Conservation (phyloP, 53 echinoderm and acorn worm species). For the Patiria pectinifera region DNA sequence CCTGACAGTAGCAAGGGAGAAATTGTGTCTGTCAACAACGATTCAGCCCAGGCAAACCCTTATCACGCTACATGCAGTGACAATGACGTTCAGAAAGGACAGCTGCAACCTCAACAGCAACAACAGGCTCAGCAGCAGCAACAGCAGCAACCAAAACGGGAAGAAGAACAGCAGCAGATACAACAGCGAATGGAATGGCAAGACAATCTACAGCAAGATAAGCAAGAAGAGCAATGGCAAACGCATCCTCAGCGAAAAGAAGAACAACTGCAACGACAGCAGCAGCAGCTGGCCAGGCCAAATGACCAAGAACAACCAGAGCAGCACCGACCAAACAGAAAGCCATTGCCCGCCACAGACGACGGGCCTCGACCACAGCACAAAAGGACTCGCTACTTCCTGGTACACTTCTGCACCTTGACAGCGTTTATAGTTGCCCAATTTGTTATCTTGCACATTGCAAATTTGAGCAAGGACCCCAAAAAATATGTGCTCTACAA, state of each 20-base stretch:
- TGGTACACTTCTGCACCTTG: constrained; percentile 43
- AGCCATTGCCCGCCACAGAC: background rate
- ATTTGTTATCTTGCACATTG: background rate
- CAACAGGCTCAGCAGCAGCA: background rate
- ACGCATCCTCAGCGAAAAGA: background rate
- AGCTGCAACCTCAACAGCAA: constrained; percentile 14
- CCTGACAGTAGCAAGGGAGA: background rate
- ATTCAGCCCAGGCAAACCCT: background rate
- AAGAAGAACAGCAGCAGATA: background rate
- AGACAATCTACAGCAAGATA: background rate
- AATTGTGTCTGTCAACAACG: background rate
- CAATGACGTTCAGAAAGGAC: background rate
- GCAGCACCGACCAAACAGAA: background rate
- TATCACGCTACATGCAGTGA: background rate
- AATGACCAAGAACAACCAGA: background rate
- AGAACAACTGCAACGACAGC: background rate
- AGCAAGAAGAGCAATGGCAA: constrained; percentile 3
- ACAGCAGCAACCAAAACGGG: background rate
- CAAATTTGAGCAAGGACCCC: background rate
- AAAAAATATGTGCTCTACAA: background rate
- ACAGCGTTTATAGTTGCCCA: background rate
- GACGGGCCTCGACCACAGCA: background rate
- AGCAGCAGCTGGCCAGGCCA: background rate
- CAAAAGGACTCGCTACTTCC: constrained; percentile 28
- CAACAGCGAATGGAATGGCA: background rate